Conservation (phyloP, 2,113 vertebrate genomes). For the Puma concolor region DNA sequence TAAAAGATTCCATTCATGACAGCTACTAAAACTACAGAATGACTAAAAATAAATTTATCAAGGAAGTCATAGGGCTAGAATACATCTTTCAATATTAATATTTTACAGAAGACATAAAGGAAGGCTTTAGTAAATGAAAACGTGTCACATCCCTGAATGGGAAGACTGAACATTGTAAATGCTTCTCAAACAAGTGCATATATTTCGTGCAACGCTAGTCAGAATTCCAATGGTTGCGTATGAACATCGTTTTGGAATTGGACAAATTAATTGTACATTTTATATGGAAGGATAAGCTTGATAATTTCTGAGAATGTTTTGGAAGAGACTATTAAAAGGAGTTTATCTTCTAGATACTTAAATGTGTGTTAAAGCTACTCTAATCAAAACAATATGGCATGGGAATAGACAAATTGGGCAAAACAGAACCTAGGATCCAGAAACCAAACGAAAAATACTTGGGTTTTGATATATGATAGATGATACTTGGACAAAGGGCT, state of each 20-base stretch:
- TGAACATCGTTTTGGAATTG: neutral
- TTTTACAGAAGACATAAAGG: neutral
- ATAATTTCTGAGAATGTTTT: slow-evolving; percentile 9
- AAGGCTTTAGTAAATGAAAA: neutral
- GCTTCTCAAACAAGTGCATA: neutral
- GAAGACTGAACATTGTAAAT: neutral
- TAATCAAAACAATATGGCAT: neutral
- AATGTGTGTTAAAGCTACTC: neutral
- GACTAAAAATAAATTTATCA: slow-evolving; percentile 12
- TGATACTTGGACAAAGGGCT: neutral
- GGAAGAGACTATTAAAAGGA: neutral
- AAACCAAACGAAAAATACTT: neutral
- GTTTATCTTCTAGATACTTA: neutral
- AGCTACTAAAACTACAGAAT: neutral
- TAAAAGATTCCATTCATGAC: neutral
- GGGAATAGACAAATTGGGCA: neutral
- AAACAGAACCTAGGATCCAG: neutral
- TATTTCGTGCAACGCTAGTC: neutral
- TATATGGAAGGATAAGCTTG: neutral
- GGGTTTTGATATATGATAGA: neutral
- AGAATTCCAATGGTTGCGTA: neutral
- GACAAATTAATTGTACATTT: neutral
- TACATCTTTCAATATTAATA: neutral
- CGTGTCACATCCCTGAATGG: neutral
- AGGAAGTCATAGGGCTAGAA: neutral